A percentile compares a stretch with the other conserved stretches of the same genome.
Conservation (phyloP, 2,113 vertebrate species). For the Dipodomys stephensi region DNA sequence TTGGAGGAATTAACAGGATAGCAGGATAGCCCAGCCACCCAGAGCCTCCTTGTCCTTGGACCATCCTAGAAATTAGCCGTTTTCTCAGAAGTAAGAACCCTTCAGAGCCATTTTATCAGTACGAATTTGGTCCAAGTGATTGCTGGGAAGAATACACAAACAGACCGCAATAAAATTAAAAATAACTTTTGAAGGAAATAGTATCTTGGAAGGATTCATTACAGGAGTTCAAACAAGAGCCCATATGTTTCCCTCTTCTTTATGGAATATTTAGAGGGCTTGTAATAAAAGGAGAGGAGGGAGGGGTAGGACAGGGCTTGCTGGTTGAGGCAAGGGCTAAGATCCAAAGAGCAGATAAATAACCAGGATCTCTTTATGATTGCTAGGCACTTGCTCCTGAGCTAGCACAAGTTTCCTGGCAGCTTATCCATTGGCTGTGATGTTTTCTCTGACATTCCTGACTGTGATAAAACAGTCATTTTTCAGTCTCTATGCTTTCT, state of each 20-base stretch:
- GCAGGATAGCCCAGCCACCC: background rate
- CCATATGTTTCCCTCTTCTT: constrained; percentile 84
- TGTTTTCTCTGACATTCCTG: constrained; percentile 68
- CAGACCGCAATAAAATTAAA: constrained; percentile 86
- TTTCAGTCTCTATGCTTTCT: constrained; percentile 1
- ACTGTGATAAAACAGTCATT: constrained; percentile 52
- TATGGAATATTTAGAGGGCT: constrained; percentile 75
- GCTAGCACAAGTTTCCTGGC: constrained; percentile 1
- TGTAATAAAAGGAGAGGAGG: constrained; percentile 78
- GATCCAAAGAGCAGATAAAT: constrained; percentile 77
- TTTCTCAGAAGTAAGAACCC: constrained; percentile 79
- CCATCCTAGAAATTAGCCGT: constrained; percentile 80
- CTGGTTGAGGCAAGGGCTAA: constrained; percentile 67
- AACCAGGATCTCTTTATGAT: constrained; percentile 71
- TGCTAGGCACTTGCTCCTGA: constrained; percentile 35
- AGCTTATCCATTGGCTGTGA: constrained; percentile 27
- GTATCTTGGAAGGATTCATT: constrained; percentile 88
- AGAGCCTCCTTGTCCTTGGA: constrained; percentile 61
- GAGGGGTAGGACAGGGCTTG: background rate
- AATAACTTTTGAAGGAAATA: constrained; percentile 88
- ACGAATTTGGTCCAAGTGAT: constrained; percentile 83
- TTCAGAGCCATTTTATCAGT: constrained; percentile 82
- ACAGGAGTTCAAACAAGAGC: constrained; percentile 87
- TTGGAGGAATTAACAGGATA: background rate
- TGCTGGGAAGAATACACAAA: constrained; percentile 84